Evolutionary conservation across 2,888 invertebrate genomes (phyloP), one percentile per base, ranked within the genome.

Genomic region (Lymantria monacha): DNA sequence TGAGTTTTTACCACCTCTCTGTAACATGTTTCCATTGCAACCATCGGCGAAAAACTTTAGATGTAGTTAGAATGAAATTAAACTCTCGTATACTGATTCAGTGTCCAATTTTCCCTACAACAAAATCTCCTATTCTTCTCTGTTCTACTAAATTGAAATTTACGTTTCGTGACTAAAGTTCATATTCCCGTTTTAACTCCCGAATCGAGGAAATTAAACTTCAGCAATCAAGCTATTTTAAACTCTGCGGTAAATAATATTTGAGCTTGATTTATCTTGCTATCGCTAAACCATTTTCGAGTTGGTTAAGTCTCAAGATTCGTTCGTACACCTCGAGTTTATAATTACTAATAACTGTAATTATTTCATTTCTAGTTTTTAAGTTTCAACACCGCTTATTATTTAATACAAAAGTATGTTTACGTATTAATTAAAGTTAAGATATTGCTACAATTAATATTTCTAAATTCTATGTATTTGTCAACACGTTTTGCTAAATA

Each of bases 261-360:
- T 65, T 70, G 63, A 68, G 54, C 60, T 53, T 57, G 61, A 61
- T 72, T 74, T 63, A 66, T 70, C 59, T 69, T 62, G 57, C 48
- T 57, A 65, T 56, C 58, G 53, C 53, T 58, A 59, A 66, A 70
- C 63, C 61, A 73, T 75, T 79, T 78, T 74, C 69, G 58, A 75
- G 74, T 70, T 74, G 74, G 76, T 78, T 77, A 73, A 74, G 72
- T 77, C 73, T 80, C 76, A 72, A 77, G 76, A 79, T 79, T 76
- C 72, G 70, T 77, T 73, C 72, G 75, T 78, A 75, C 67, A 74
- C 73, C 76, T 76, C 74, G 62, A 80, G 79, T 79, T 81, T 74
- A 68, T 80, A 81, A 81, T 81, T 79, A 79, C 82, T 79, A 80
- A 79, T 80, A 81, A 79, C 79, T 74, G 78, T 77, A 77, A 78